These are phyloP conservation scores for Rutpela maculata DNA, from an alignment of 2,888 invertebrate genomes.

Conservation along the genomic window DNA sequence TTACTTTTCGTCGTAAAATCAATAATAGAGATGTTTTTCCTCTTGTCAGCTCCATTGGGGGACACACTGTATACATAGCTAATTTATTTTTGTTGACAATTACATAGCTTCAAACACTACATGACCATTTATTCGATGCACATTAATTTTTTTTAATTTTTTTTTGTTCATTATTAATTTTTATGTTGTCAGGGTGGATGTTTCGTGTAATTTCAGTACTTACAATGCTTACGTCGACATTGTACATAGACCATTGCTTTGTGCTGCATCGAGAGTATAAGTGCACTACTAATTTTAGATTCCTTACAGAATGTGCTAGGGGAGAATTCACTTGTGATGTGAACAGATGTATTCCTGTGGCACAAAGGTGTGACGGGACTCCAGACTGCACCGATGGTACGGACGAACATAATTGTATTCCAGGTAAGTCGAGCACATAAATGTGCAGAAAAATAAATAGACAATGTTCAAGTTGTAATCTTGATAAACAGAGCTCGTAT, in stretches of 20 bases:
- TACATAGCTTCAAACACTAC: not conserved
- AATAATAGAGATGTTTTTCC: too few species aligned
- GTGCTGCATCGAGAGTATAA: not conserved
- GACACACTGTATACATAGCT: too few species aligned
- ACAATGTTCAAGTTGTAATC: not conserved
- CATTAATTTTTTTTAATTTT: not conserved
- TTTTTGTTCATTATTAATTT: not conserved
- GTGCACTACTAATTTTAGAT: not conserved
- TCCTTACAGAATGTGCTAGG: conserved; percentile 74
- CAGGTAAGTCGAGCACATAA: conserved; percentile 57
- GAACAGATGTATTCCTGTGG: conserved; percentile 76
- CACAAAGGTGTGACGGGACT: conserved; percentile 77
- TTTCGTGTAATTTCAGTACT: not conserved
- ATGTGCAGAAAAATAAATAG: not conserved
- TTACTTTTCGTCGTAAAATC: too few species aligned
- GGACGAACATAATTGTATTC: conserved; percentile 80
- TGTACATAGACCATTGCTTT: conserved; percentile 17
- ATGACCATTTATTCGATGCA: not conserved
- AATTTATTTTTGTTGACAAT: not conserved
- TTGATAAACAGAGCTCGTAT: too few species aligned
- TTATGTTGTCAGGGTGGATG: not conserved
- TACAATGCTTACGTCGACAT: not conserved
- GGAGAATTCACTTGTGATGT: conserved; percentile 81
- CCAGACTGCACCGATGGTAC: conserved; percentile 80
- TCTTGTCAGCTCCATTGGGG: too few species aligned